Evolutionary conservation across 2,888 invertebrate species (phyloP).

Genomic region (Himalopsyche japonica): DNA sequence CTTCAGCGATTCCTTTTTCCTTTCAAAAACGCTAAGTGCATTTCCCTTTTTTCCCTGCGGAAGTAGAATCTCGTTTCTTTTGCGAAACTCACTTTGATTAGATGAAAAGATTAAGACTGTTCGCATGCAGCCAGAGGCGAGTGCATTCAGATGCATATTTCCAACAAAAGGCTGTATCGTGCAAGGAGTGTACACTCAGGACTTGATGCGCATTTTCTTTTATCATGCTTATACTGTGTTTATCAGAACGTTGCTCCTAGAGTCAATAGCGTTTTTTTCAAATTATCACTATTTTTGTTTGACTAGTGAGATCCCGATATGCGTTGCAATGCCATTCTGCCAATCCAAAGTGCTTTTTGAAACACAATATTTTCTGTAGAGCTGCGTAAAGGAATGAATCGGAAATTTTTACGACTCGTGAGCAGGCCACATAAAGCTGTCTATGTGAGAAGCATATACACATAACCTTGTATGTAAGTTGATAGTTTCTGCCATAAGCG

Average conservation of each 20-base stretch:
- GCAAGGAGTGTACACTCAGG: neutral
- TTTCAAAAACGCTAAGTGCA: neutral
- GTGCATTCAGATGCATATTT: neutral
- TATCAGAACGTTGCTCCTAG: neutral
- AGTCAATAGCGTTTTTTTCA: neutral
- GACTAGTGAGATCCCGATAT: too few relatives aligned
- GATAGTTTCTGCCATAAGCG: too few relatives aligned
- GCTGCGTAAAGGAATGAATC: too few relatives aligned
- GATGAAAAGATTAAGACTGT: neutral
- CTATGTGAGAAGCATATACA: too few relatives aligned
- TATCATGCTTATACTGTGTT: neutral
- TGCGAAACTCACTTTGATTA: neutral
- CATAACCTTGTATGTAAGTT: too few relatives aligned
- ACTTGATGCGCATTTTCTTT: neutral
- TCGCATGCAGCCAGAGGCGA: neutral
- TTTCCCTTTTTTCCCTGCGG: neutral
- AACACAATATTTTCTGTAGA: too few relatives aligned
- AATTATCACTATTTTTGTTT: too few relatives aligned
- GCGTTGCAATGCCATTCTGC: too few relatives aligned
- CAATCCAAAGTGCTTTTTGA: too few relatives aligned
- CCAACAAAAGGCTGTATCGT: neutral
- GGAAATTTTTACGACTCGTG: too few relatives aligned
- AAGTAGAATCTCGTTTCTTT: neutral
- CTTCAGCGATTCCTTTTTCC: neutral
- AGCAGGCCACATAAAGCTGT: too few relatives aligned